Conservation (phyloP, 2,888 invertebrate species). For the Exocentrus adspersus region DNA sequence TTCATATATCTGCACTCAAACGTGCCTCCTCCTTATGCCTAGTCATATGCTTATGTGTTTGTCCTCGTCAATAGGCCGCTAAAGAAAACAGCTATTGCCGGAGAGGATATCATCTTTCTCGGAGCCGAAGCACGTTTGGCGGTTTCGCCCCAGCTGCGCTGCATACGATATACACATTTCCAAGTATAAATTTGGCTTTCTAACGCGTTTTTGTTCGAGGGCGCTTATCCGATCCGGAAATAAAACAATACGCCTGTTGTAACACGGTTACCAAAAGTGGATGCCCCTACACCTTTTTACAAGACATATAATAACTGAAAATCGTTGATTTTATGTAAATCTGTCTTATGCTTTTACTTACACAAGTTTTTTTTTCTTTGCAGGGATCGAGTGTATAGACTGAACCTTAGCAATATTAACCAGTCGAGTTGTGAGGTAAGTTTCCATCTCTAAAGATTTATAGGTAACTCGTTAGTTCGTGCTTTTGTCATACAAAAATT, state of each 20-base stretch:
- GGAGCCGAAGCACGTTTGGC: constrained; percentile 52
- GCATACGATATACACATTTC: constrained; percentile 57
- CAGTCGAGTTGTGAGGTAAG: constrained; percentile 85
- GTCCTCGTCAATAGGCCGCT: constrained; percentile 31
- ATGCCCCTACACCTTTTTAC: too few species aligned
- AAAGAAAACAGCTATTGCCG: constrained; percentile 42
- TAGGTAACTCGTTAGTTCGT: too few species aligned
- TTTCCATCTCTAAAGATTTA: too few species aligned
- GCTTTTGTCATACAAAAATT: too few species aligned
- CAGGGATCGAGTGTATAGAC: constrained; percentile 85
- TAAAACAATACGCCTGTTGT: constrained; percentile 53
- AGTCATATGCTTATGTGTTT: constrained; percentile 28
- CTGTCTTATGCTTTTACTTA: constrained; percentile 17
- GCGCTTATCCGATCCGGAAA: constrained; percentile 47
- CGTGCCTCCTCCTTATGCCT: constrained; percentile 18
- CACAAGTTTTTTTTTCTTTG: constrained; percentile 65
- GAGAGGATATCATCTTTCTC: constrained; percentile 53
- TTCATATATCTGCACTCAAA: constrained; percentile 15
- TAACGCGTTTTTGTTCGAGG: constrained; percentile 34
- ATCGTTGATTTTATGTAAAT: background rate
- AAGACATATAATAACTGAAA: too few species aligned
- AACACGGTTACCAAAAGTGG: too few species aligned
- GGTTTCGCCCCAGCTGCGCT: constrained; percentile 50
- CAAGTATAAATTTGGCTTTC: constrained; percentile 55
- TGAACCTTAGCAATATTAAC: constrained; percentile 88